These are phyloP conservation scores for Rhyacichthys aspro DNA, from an alignment of 2,797 vertebrate genomes.

Conservation along the genomic window DNA sequence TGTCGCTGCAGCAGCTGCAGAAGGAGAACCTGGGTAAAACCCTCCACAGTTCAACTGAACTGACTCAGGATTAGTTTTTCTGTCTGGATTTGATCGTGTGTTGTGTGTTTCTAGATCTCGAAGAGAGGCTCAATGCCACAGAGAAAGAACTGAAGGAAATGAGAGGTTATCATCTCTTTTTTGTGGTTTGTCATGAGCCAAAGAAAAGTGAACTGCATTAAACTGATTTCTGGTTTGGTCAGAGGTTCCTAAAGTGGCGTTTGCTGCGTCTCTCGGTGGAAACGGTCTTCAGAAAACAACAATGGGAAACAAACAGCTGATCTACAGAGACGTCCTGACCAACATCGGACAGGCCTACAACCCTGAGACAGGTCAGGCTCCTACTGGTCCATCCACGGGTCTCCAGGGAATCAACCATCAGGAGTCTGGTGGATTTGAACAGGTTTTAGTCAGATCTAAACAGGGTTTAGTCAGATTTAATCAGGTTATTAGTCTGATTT, in stretches of 20 bases:
- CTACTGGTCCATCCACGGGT: no score
- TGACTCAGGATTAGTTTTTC: no score
- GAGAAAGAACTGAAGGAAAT: not conserved
- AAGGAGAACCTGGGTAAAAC: slow-evolving; percentile 32
- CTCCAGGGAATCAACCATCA: no score
- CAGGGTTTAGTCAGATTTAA: no score
- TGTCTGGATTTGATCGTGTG: no score
- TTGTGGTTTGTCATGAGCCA: no score
- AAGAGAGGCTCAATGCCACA: not conserved
- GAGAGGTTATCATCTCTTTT: not conserved
- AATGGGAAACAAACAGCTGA: slow-evolving; percentile 13
- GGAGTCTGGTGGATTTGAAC: no score
- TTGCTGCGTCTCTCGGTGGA: slow-evolving; percentile 63
- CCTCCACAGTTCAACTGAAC: no score
- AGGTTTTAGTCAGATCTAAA: no score
- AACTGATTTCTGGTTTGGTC: not conserved
- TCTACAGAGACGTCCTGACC: slow-evolving; percentile 62
- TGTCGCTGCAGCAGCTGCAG: slow-evolving; percentile 25
- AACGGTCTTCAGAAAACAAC: slow-evolving; percentile 46
- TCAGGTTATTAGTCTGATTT: no score
- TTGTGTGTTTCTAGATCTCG: slow-evolving; percentile 1
- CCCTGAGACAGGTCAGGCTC: slow-evolving; percentile 44
- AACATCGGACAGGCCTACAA: slow-evolving; percentile 66
- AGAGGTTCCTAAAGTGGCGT: slow-evolving; percentile 62
- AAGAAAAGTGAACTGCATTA: no score